These are phyloP conservation scores for Xiphorhynchus elegans DNA, from an alignment of 2,113 vertebrate genomes.

Conservation along the genomic window DNA sequence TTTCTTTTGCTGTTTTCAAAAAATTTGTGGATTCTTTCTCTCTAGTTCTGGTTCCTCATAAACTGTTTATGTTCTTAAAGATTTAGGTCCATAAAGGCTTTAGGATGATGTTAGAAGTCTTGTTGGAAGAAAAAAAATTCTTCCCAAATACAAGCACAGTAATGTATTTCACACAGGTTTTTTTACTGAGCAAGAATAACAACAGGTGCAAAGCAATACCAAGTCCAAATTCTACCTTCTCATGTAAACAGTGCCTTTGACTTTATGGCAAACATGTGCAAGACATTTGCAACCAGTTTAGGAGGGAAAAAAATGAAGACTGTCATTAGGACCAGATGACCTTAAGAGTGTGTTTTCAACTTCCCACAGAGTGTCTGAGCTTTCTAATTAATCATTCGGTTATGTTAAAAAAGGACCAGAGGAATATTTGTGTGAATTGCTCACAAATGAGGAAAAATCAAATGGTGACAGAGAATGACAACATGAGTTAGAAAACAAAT, in stretches of 20 bases:
- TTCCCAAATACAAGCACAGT: not conserved
- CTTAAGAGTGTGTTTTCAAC: not conserved
- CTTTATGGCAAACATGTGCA: conserved; percentile 14
- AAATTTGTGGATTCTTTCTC: not conserved
- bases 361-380: not conserved
- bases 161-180: conserved; percentile 11
- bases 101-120: not conserved
- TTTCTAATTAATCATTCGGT: conserved; percentile 3
- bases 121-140: not conserved
- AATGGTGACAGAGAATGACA: not conserved
- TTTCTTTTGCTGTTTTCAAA: not conserved
- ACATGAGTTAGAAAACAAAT: not conserved
- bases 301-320: not conserved
- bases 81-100: not conserved
- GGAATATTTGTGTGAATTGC: not conserved
- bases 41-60: not conserved
- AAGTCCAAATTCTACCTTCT: not conserved
- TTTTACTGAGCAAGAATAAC: not conserved
- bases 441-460: not conserved
- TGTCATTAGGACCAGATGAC: not conserved
- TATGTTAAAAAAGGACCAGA: not conserved
- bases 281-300: not conserved
- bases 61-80: not conserved
- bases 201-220: not conserved
- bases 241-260: not conserved